phyloP scores from a whole-genome alignment of 2,113 vertebrate species.

The Dunckerocampus dactyliophorus region DNA sequence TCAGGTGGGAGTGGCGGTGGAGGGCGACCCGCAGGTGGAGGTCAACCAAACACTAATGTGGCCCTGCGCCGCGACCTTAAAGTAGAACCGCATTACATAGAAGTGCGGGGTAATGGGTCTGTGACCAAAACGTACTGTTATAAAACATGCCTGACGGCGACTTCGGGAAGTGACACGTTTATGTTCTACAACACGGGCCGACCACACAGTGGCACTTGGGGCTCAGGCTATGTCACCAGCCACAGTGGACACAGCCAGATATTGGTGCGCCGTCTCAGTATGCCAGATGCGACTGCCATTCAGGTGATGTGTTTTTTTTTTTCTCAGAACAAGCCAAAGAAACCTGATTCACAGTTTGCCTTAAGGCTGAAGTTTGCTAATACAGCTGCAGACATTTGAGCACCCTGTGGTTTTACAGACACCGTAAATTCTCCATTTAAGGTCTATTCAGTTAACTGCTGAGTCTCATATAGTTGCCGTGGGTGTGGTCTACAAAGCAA shows the following conservation, averaged over 20 bases:
- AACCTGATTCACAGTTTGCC: not conserved
- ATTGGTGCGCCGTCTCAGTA: conserved; percentile 86
- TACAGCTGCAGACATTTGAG: no score
- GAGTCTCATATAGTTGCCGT: no score
- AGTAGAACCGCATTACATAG: conserved; percentile 93
- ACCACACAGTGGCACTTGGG: conserved; percentile 83
- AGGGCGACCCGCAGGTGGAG: conserved; percentile 34
- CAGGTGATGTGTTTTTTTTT: conserved; percentile 59
- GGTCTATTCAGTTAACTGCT: no score
- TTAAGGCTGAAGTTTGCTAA: not conserved
- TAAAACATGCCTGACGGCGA: conserved; percentile 90
- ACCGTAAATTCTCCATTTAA: no score
- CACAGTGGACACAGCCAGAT: conserved; percentile 89
- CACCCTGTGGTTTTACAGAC: no score
- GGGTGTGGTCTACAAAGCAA: no score
- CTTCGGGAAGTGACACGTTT: conserved; percentile 94
- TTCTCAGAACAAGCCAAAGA: not conserved
- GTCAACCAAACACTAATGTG: conserved; percentile 79
- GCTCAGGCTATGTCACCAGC: conserved; percentile 87
- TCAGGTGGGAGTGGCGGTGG: conserved; percentile 39
- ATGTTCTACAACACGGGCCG: conserved; percentile 98
- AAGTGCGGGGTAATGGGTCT: conserved; percentile 92
- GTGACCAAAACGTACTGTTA: conserved; percentile 98
- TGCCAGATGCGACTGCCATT: conserved; percentile 77
- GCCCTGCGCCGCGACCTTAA: conserved; percentile 85